Evolutionary conservation across 2,113 vertebrate species (phyloP), one percentile per base, ranked within the genome.

Genomic region (Neodon shergylaensis): DNA sequence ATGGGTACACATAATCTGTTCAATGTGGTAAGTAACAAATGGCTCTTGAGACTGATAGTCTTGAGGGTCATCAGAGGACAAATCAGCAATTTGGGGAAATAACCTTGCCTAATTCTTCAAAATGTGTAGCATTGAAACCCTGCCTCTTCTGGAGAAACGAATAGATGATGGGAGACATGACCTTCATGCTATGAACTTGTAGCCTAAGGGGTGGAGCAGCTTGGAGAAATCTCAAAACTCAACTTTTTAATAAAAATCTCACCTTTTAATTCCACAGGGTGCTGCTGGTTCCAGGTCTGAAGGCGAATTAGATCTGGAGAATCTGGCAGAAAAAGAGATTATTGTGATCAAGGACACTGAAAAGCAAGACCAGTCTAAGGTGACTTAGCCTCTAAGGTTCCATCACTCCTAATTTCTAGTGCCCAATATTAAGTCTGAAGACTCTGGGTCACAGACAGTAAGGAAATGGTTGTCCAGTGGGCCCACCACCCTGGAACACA

Each of bases 321-420:
- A 88, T 52, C 90, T 97, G 33, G 91, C 98, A 93, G 98, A 97
- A 68, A 97, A 94, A 78, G 95, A 98, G 66, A 97, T 97, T 83
- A 97, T 97, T n/a, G 96, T 96, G 21, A 98, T 97, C 91, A 98
- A 98, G 72, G 97, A 97, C 42, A 97, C 97, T 2, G 92, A 98
- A 70, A 97, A 85, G 19, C 86, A 95, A 33, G 54, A 81, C 5
- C 96, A 97, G 12, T 95, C 92, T 84, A 96, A 97, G 97, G 97
- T 98, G 33, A 77, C 2, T 84, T 96, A 85, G 31, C 39, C 61
- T 77, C 61, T 88, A 79, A 94, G 24, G 39, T 66, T 81, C 66
- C 19, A 70, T 33, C 44, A 82, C 82, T 93, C 91, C 79, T 92
- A 86, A 90, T 94, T 95, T 68, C 39, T 78, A 95, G 47, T 82